Base-by-base conservation (phyloP, 1,140 invertebrate species). In the Caenorhabditis latens region DNA sequence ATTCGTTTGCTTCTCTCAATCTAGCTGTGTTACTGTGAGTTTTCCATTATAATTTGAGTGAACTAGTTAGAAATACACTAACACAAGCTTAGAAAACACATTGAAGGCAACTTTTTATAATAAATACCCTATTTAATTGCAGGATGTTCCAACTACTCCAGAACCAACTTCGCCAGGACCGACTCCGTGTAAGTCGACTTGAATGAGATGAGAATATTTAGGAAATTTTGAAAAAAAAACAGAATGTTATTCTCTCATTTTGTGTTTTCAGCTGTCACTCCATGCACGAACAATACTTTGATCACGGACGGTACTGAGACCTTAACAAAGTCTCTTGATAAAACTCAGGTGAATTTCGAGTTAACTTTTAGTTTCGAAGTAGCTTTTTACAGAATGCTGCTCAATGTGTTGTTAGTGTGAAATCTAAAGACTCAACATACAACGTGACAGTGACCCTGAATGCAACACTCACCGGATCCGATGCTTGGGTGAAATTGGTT, bases 1-100 rank as follows among this genome's bases (percentile, higher is more conserved):
- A 7, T 71, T 71, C 42, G 65, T 71, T 19, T 71, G 65, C 19
- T 71, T 71, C 65, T 71, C 65, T 5, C 65, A 71, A 19, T 71
- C 65, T 19, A 71, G 65, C 42, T 71, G 65, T 71, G 65, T 71
- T 71, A 71, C 65, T 71, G 65, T 71, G 46, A 71, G 21, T 65
- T 65, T 65, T 32, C 9, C 6, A 65, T 40, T 3, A n/a, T 58
- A 21, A 58, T 7, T 21, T 58, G n/a, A 19, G n/a, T 58, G 7
- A 58, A n/a, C 32, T 32, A 32, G 32, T 32, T 32, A 2, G 2
- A 32, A 32, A 32, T 1, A 32, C 0, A 32, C 32, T 32, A 0
- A 32, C 32, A 1, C 32, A 32, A 32, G 32, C 32, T 32, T 32
- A 32, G 32, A 32, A 2, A 32, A 32, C 32, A 32, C 32, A 32